Evolutionary conservation across 2,113 vertebrate species (phyloP).

Genomic region (Paradisaea rubra): DNA sequence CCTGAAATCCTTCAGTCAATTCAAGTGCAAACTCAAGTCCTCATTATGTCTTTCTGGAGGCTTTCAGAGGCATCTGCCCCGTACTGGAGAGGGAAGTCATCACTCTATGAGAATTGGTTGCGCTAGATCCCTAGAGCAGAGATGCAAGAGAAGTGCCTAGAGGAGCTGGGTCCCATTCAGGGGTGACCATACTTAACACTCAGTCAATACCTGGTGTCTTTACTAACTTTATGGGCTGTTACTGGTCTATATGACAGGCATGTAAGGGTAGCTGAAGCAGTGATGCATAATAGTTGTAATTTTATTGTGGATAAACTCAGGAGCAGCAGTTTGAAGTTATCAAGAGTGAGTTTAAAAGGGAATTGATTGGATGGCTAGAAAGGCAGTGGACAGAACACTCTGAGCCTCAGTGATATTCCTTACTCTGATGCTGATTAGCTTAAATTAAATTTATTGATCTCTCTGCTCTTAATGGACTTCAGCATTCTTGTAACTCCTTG

Average conservation of each 20-base stretch:
- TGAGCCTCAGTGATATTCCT: neutral
- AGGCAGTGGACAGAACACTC: neutral
- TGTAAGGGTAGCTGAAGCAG: neutral
- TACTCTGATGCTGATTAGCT: neutral
- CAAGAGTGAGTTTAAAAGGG: neutral
- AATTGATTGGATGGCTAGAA: neutral
- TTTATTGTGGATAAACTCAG: neutral
- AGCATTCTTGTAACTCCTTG: neutral
- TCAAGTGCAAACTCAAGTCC: neutral
- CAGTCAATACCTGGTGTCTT: neutral
- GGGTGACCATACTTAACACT: neutral
- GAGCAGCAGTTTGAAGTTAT: neutral
- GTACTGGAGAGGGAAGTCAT: neutral
- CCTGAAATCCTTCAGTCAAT: neutral
- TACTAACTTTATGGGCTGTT: neutral
- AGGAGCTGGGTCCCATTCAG: neutral
- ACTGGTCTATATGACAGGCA: neutral
- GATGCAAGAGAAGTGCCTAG: neutral
- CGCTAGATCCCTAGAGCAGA: neutral
- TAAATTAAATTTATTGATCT: conserved; percentile 12
- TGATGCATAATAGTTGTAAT: neutral
- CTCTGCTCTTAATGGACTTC: neutral
- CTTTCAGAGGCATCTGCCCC: neutral
- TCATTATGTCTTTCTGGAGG: neutral
- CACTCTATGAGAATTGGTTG: neutral